Percentiles rank a stretch among this genome's conserved stretches.
phyloP scores from a whole-genome alignment of 2,797 vertebrate species.

The Petrocephalus sullivani region DNA sequence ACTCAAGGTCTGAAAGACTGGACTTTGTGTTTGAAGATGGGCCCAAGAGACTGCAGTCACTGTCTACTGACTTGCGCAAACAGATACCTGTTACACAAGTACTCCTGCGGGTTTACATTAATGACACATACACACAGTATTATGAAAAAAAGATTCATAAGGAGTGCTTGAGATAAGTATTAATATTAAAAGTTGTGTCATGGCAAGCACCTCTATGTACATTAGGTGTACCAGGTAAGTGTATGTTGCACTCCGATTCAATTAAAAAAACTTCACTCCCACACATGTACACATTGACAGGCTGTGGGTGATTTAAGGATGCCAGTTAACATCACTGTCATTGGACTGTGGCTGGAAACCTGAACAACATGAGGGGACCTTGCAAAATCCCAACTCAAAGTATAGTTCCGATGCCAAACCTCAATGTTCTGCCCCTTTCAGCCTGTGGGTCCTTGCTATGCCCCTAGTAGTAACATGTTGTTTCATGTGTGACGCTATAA shows the following conservation, averaged over 20 bases:
- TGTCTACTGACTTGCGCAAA: neutral
- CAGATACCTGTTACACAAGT: neutral
- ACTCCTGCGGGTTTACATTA: neutral
- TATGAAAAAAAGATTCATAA: neutral
- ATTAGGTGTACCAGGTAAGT: neutral
- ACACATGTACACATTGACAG: neutral
- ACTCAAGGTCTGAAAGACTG: neutral
- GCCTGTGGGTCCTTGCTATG: neutral
- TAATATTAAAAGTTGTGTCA: neutral
- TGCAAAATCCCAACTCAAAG: neutral
- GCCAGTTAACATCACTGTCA: neutral
- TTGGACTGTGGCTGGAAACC: neutral
- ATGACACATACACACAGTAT: neutral
- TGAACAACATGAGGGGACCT: neutral
- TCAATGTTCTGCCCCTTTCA: neutral
- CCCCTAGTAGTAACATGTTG: neutral
- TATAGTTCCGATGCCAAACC: neutral
- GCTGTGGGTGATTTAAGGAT: neutral
- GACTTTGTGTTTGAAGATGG: neutral
- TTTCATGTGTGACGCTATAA: neutral
- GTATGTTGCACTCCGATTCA: neutral
- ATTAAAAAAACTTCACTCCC: neutral
- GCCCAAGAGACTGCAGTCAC: neutral
- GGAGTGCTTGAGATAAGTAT: neutral
- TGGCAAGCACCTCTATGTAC: neutral